Evolutionary conservation across 2,797 vertebrate genomes (phyloP).

Genomic region (Molossus alvarezi): DNA sequence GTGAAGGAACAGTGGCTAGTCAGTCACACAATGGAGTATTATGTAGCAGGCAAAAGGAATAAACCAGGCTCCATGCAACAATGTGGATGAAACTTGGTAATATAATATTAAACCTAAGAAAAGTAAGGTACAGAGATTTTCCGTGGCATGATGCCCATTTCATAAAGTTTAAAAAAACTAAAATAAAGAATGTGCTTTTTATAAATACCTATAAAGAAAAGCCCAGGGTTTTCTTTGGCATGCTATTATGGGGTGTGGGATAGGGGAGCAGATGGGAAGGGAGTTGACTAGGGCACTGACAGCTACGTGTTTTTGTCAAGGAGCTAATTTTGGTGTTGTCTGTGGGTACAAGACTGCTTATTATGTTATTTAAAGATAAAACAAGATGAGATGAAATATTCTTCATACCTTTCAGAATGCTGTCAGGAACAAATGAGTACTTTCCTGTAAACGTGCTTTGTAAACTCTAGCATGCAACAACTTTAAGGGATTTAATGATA

Average conservation of each 20-base stretch:
- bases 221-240: neutral
- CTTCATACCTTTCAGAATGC: neutral
- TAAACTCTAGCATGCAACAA: neutral
- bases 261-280: neutral
- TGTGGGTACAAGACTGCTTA: neutral
- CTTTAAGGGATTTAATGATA: neutral
- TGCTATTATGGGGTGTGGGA: no score
- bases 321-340: neutral
- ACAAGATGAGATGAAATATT: neutral
- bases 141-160: neutral
- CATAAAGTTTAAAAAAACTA: neutral
- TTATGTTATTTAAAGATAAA: conserved; percentile 26
- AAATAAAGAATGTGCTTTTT: neutral
- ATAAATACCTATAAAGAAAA: neutral
- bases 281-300: neutral
- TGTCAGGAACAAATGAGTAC: neutral
- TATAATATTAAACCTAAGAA: neutral
- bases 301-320: neutral
- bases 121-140: neutral
- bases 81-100: neutral
- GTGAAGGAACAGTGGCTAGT: neutral
- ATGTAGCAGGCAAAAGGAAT: neutral
- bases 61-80: neutral
- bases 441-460: neutral
- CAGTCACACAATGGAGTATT: neutral